phyloP scores from a whole-genome alignment of 2,113 vertebrate genomes.

The Gymnocephalus cernua region DNA sequence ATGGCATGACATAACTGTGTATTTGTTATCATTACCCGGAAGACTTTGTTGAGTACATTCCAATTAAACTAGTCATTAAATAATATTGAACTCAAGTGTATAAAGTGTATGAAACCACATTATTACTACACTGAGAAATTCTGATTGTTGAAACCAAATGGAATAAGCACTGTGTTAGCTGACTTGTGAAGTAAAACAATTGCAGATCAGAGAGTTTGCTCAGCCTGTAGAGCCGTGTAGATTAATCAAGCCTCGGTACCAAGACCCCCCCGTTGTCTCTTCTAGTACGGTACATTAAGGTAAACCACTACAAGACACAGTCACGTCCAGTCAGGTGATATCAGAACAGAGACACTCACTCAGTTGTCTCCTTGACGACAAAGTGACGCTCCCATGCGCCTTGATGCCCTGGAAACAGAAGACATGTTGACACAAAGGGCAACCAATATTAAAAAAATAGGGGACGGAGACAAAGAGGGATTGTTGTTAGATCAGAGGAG shows the following conservation, averaged over 20 bases:
- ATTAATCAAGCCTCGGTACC: conserved; percentile 68
- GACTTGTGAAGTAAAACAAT: conserved; percentile 65
- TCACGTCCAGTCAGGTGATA: conserved; percentile 76
- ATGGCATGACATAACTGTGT: not conserved
- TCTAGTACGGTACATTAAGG: conserved; percentile 63
- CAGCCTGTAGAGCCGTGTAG: conserved; percentile 6
- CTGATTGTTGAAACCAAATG: not conserved
- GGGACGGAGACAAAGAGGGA: conserved; percentile 52
- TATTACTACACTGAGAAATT: not conserved
- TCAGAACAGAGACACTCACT: conserved; percentile 83
- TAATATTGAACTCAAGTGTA: not conserved
- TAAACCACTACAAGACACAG: conserved; percentile 76
- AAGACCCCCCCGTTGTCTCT: conserved; percentile 66
- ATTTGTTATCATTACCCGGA: not conserved
- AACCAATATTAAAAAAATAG: conserved; percentile 39
- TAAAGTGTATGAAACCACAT: not conserved
- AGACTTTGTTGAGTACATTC: not conserved
- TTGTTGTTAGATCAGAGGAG: conserved; percentile 61
- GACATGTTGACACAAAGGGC: conserved; percentile 74
- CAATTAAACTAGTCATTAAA: not conserved
- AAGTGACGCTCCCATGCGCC: conserved; percentile 77
- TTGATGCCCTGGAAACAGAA: conserved; percentile 82
- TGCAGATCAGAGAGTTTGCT: conserved; percentile 34
- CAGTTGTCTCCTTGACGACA: conserved; percentile 81
- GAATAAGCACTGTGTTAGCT: not conserved